Percentiles rank a stretch among this genome's conserved stretches.
phyloP scores from a whole-genome alignment of 2,888 invertebrate species.

The Scaptomyza flava region DNA sequence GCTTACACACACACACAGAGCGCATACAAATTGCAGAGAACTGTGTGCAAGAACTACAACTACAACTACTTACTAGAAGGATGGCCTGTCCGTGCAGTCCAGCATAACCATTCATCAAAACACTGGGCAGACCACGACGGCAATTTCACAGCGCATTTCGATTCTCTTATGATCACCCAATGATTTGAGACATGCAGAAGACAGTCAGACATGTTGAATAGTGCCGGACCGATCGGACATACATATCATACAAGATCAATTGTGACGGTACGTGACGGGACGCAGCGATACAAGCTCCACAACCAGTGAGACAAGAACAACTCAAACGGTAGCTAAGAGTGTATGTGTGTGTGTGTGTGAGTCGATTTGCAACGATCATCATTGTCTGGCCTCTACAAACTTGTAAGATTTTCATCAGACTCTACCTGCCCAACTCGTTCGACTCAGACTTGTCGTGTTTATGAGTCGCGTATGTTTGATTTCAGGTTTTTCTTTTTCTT shows the following conservation, averaged over 20 bases:
- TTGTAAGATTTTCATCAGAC: constrained; percentile 23
- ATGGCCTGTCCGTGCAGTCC: constrained; percentile 29
- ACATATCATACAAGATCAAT: constrained; percentile 9
- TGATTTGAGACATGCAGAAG: constrained; percentile 40
- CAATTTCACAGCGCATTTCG: constrained; percentile 49
- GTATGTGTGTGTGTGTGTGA: constrained; percentile 14
- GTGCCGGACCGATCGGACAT: neutral
- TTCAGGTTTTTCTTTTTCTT: constrained; percentile 4
- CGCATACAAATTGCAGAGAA: constrained; percentile 41
- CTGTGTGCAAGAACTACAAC: neutral
- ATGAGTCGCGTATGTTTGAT: constrained; percentile 4
- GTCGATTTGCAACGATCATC: constrained; percentile 24
- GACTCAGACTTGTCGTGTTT: constrained; percentile 15
- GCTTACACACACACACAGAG: neutral
- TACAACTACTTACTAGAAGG: constrained; percentile 17
- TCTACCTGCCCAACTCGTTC: constrained; percentile 28
- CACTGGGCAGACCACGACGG: constrained; percentile 34
- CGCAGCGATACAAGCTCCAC: neutral
- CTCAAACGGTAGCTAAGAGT: constrained; percentile 40
- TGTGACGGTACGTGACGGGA: neutral
- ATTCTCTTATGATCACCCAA: constrained; percentile 25
- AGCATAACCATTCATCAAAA: constrained; percentile 58
- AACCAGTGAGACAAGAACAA: neutral
- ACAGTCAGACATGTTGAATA: constrained; percentile 25
- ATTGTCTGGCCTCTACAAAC: constrained; percentile 11